Base-by-base conservation (phyloP, 2,113 vertebrate species). In the Probosciger aterrimus region DNA sequence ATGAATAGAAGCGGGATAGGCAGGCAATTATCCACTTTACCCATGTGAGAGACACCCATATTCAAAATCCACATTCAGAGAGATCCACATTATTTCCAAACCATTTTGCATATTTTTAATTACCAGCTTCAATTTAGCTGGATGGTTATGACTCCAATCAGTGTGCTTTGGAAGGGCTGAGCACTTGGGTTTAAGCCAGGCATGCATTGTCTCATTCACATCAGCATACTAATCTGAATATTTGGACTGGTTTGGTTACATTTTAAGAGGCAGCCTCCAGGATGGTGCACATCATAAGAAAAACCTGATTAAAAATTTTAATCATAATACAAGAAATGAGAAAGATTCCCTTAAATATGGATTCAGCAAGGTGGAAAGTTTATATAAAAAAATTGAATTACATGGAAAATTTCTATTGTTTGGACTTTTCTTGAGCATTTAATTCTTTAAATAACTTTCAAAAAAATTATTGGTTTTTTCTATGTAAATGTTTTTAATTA, bases 31-130 rank as follows among this genome's bases (percentile, higher is more conserved):
- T 92, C 93, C 93, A 96, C 93, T 97, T 96, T 50, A 91, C 74
- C 96, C 96, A 31, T 92, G 62, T 91, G 92, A 95, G 86, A 97
- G 88, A 96, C 92, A 93, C 88, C 88, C 92, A 55, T 96, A 93
- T 93, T 97, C 96, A 94, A 82, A 84, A 96, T 62, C 91, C 88
- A 50, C 88, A 84, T 91, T 95, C 92, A 96, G 92, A 89, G 77
- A 75, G 73, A 94, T 74, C 62, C 86, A 82, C 82, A 85, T 94
- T 33, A 96, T 96, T 96, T 95, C 91, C 92, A 86, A 95, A 37
- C 6, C 83, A 82, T 95, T 96, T 96, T 96, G 96, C 96, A 96
- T 96, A 97, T 94, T 97, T 96, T 93, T 97, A 96, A 97, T 96
- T 96, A 96, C 96, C 93, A 73, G 86, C 95, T 89, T 92, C 96